Conservation (phyloP, 2,797 vertebrate genomes). For the Lutjanus argentimaculatus region DNA sequence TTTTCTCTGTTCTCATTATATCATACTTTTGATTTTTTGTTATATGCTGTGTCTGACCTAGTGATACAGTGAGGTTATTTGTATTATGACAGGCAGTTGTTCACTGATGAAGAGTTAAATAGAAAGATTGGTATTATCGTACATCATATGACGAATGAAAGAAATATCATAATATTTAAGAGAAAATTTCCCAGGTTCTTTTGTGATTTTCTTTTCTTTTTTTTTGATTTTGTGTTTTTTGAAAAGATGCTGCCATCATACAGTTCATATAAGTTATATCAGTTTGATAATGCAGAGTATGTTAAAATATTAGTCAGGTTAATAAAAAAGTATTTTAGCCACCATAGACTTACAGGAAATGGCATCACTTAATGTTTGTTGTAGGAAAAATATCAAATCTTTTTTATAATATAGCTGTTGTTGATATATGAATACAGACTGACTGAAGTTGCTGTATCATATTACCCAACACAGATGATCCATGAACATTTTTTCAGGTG, state of each 20-base stretch:
- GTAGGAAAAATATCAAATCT: background rate
- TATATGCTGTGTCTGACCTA: background rate
- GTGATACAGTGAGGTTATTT: background rate
- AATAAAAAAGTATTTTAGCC: background rate
- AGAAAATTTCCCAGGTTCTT: background rate
- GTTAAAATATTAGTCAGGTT: background rate
- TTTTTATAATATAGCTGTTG: background rate
- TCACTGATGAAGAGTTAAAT: background rate
- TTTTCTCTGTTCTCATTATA: background rate
- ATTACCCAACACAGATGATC: constrained; percentile 11
- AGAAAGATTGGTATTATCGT: background rate
- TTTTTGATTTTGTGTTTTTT: background rate
- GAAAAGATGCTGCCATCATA: background rate
- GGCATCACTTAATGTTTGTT: background rate
- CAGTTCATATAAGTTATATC: background rate
- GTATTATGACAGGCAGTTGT: background rate
- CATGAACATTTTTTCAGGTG: constrained; percentile 3
- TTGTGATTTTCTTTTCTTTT: background rate
- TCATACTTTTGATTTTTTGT: background rate
- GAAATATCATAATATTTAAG: background rate
- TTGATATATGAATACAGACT: background rate
- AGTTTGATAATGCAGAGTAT: background rate
- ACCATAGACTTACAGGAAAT: background rate
- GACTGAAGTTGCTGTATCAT: constrained; percentile 14
- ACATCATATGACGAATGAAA: background rate